These are phyloP conservation scores for Speoplatyrhinus poulsoni DNA, from an alignment of 2,113 vertebrate genomes.

Conservation along the genomic window DNA sequence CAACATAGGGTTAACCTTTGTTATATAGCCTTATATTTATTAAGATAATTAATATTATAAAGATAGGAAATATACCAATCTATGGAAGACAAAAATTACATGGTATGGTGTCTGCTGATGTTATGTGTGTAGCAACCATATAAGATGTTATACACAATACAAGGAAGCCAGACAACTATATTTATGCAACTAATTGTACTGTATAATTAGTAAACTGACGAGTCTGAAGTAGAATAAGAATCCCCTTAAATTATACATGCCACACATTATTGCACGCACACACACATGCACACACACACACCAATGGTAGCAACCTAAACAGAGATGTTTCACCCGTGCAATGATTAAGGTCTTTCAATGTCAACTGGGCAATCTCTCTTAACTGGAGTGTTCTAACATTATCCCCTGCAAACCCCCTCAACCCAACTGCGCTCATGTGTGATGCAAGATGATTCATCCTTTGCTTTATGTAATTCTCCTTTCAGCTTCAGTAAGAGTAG, in stretches of 20 bases:
- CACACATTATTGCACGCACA: constrained; percentile 8
- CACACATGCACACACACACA: constrained; percentile 7
- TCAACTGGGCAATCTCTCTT: constrained; percentile 40
- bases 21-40: too few species aligned
- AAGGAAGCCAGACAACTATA: constrained; percentile 5
- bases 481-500: constrained; percentile 28
- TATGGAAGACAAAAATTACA: too few species aligned
- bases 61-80: too few species aligned
- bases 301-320: constrained; percentile 40
- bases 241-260: constrained; percentile 51
- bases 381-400: constrained; percentile 32
- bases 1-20: too few species aligned
- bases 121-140: constrained; percentile 8
- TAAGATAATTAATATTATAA: too few species aligned
- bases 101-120: not conserved
- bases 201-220: constrained; percentile 33
- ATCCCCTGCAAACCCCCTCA: constrained; percentile 21
- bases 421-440: not conserved
- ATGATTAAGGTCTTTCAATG: constrained; percentile 45
- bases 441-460: constrained; percentile 28
- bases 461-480: constrained; percentile 34
- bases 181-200: constrained; percentile 11
- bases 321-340: constrained; percentile 25
- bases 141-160: not conserved
- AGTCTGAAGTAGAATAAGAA: constrained; percentile 42